Evolutionary conservation across 2,888 invertebrate species (phyloP).

Genomic region (Coecobrya sp.): DNA sequence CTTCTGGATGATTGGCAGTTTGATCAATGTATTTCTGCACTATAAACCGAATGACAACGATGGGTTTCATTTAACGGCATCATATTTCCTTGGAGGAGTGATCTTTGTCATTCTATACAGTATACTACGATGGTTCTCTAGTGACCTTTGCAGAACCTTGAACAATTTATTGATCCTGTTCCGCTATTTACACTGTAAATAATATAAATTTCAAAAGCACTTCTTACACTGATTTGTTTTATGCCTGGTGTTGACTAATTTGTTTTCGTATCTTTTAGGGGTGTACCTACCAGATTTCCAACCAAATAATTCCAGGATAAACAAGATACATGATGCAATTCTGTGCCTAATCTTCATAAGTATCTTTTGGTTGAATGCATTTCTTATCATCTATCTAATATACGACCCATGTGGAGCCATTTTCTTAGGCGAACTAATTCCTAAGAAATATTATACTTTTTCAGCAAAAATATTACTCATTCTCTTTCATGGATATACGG

Average conservation of each 20-base stretch:
- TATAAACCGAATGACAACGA: not conserved
- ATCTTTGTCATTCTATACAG: not conserved
- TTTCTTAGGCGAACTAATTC: not conserved
- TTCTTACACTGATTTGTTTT: not conserved
- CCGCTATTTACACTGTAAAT: not conserved
- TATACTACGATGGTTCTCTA: not conserved
- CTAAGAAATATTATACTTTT: not conserved
- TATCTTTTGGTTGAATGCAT: not conserved
- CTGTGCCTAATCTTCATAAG: not conserved
- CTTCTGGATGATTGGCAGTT: not conserved
- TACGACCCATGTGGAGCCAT: not conserved
- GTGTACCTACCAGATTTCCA: not conserved
- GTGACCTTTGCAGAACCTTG: not conserved
- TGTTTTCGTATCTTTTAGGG: not conserved
- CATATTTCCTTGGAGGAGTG: not conserved
- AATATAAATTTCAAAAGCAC: not conserved
- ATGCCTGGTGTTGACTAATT: not conserved
- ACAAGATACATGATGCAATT: not conserved
- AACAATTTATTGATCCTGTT: not conserved
- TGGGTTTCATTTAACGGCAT: not conserved
- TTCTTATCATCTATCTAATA: not conserved
- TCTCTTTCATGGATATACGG: not conserved
- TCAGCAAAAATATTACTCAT: not conserved
- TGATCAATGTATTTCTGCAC: not conserved
- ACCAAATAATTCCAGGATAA: not conserved